Evolutionary conservation across 2,113 vertebrate species (phyloP).

Genomic region (Lagopus leucura): DNA sequence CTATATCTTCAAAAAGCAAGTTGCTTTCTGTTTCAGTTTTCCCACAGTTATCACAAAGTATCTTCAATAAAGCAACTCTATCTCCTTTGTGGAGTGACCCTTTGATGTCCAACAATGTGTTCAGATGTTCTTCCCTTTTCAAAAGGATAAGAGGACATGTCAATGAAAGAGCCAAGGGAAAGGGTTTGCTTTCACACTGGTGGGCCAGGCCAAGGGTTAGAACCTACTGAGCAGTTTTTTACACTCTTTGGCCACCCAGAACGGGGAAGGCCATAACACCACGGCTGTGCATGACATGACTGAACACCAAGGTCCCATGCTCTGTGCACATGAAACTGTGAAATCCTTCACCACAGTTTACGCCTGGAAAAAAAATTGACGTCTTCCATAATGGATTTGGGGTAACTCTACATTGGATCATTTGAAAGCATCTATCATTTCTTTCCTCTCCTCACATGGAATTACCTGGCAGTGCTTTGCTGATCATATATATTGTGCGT

Average conservation of each 20-base stretch:
- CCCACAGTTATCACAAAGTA: not conserved
- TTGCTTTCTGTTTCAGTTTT: not conserved
- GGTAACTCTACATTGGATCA: not conserved
- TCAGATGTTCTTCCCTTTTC: slow-evolving; percentile 66
- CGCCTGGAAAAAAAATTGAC: not conserved
- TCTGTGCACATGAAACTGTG: not conserved
- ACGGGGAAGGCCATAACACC: not conserved
- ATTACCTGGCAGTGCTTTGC: too few species aligned
- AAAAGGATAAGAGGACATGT: not conserved
- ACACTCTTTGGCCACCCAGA: not conserved
- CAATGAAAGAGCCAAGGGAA: not conserved
- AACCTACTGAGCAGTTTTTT: not conserved
- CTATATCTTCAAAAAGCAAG: slow-evolving; percentile 54
- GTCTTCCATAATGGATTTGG: fast-evolving
- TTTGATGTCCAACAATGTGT: slow-evolving; percentile 55
- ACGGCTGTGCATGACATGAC: not conserved
- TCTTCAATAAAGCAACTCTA: slow-evolving; percentile 40
- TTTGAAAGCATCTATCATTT: not conserved
- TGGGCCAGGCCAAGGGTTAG: not conserved
- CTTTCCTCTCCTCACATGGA: not conserved
- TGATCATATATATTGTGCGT: not conserved
- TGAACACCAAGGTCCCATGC: not conserved
- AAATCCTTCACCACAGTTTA: not conserved
- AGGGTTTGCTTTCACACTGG: not conserved
- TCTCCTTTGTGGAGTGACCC: slow-evolving; percentile 22